These are phyloP conservation scores for Euglossa dilemma DNA, from an alignment of 1,140 invertebrate species.

Conservation along the genomic window DNA sequence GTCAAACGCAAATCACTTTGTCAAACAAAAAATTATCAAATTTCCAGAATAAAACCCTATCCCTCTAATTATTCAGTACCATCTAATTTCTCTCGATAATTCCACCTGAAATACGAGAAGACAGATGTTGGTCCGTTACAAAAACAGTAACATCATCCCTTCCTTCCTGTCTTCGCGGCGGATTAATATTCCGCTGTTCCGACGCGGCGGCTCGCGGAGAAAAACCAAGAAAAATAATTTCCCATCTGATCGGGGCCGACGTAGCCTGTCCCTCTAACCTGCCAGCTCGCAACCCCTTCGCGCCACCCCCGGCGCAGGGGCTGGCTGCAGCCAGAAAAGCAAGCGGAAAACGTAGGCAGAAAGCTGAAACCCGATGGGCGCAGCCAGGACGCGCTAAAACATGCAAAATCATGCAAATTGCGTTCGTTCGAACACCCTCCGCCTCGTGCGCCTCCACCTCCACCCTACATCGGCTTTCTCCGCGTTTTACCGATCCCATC, in stretches of 20 bases:
- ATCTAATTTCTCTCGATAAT: too few species aligned
- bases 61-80: too few species aligned
- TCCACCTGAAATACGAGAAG: too few species aligned
- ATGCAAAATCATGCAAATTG: slow-evolving; percentile 83
- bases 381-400: slow-evolving; percentile 79
- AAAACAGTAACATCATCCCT: background rate
- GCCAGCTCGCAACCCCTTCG: slow-evolving; percentile 59
- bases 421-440: slow-evolving; percentile 74
- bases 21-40: too few species aligned
- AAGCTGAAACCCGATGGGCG: slow-evolving; percentile 77
- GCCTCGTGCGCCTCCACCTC: slow-evolving; percentile 36
- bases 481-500: slow-evolving; percentile 50
- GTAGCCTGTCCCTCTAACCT: slow-evolving; percentile 54
- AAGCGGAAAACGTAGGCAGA: slow-evolving; percentile 79
- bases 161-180: background rate
- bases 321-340: slow-evolving; percentile 77
- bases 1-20: too few species aligned
- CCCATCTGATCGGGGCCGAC: slow-evolving; percentile 44
- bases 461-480: slow-evolving; percentile 53
- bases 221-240: slow-evolving; percentile 81
- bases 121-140: too few species aligned
- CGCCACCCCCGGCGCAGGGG: slow-evolving; percentile 12
- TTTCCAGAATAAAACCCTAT: too few species aligned
- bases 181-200: slow-evolving; percentile 45
- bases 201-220: slow-evolving; percentile 66